Evolutionary conservation across 64 coral and sea anemone species (phyloP).

Genomic region (Montipora capricornis): DNA sequence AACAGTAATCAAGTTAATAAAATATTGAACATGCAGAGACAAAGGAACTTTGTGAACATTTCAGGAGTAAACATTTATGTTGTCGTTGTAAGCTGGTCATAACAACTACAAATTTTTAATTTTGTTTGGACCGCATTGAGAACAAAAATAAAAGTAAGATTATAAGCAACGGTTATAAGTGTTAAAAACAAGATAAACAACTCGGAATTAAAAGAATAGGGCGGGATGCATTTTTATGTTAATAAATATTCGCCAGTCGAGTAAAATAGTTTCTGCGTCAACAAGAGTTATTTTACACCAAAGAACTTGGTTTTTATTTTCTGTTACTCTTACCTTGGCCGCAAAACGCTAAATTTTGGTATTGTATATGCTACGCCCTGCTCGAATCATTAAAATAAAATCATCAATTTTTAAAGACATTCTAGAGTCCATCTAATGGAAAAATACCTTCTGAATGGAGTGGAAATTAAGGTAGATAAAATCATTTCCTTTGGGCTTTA

Average conservation of each 20-base stretch:
- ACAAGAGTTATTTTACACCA: background rate
- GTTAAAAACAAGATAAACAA: background rate
- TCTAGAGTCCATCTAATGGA: constrained; percentile 33
- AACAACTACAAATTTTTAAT: background rate
- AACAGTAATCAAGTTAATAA: constrained; percentile 44
- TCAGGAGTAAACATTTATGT: background rate
- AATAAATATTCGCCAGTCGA: background rate
- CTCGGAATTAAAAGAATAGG: background rate
- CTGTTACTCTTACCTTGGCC: background rate
- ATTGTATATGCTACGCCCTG: background rate
- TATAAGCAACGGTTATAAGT: constrained; percentile 9
- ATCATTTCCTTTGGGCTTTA: constrained; percentile 47
- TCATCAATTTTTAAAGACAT: constrained; percentile 55
- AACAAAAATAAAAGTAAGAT: background rate
- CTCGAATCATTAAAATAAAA: constrained; percentile 36
- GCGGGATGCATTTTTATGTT: background rate
- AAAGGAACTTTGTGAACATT: constrained; percentile 31
- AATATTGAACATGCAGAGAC: background rate
- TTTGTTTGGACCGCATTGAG: background rate
- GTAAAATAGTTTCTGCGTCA: background rate
- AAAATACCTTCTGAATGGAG: constrained; percentile 38
- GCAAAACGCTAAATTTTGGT: background rate
- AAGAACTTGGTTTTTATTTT: background rate
- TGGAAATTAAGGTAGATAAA: constrained; percentile 48
- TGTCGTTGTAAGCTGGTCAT: constrained; percentile 5